Base-by-base conservation (phyloP, 1,140 invertebrate species). In the Caerostris darwini region DNA sequence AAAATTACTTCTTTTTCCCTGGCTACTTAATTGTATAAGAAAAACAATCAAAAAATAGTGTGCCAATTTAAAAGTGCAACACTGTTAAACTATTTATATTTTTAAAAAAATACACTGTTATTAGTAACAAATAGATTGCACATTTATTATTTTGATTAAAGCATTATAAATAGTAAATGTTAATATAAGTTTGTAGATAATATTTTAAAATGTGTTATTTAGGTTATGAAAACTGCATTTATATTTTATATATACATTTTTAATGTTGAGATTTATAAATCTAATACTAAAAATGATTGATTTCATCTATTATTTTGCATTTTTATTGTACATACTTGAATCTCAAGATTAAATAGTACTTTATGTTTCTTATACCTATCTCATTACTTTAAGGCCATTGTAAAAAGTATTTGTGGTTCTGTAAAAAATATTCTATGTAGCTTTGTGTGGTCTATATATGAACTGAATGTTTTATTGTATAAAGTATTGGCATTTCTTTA, bases 11-110 rank as follows among this genome's bases (percentile, higher is more conserved):
- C 57, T 83, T 7, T 83, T 83, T 77, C 50, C 10, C 54, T 57
- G 56, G 14, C 82, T 58, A 83, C 56, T 83, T 58, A 83, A 58
- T 17, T 57, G 17, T 58, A 17, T 14, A 83, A 83, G 56, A 58
- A 19, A 83, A 83, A 83, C 54, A 61, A 83, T 83, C 34, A 83
- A 92, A 77, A 71, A 92, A 61, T 83, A 83, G 90, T 92, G 90
- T 92, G 90, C 77, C 90, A 92, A 92, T 58, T 5, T n/a, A 77
- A 77, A 50, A 14, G 50, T 77, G 71, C 19, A 77, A 77, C 71
- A 77, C 71, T 77, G 2, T 77, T 71, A 19, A 77, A 53, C 50
- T 77, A 50, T 77, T 77, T 77, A 34, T 77, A 77, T 77, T 77
- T 77, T 34, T 34, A 34, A 3, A 53, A 50, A 77, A 50, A 10